phyloP scores from a whole-genome alignment of 2,888 invertebrate genomes.

The Arge pagana region DNA sequence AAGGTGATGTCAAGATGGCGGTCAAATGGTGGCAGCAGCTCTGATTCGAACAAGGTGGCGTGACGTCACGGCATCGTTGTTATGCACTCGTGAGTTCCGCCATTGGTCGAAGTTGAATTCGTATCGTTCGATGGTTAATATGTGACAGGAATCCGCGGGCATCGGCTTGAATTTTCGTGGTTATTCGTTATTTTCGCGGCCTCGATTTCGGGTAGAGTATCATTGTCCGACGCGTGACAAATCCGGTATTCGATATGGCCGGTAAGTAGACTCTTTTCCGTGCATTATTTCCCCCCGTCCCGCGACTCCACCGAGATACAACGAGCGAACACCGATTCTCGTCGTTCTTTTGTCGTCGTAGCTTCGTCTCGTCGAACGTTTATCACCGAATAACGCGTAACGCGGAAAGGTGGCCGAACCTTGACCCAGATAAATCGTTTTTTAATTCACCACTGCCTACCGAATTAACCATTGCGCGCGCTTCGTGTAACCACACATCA shows the following conservation, averaged over 20 bases:
- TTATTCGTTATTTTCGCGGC: background rate
- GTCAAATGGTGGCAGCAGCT: constrained; percentile 18
- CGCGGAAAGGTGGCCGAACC: background rate
- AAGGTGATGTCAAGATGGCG: constrained; percentile 38
- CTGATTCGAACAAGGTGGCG: constrained; percentile 22
- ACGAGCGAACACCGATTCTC: constrained; percentile 1
- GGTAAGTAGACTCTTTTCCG: constrained; percentile 42
- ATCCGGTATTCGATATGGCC: constrained; percentile 44
- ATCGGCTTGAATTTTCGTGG: constrained; percentile 8
- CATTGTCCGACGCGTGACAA: background rate
- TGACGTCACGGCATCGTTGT: constrained; percentile 44
- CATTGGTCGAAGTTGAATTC: constrained; percentile 36
- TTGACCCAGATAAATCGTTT: background rate
- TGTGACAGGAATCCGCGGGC: constrained; percentile 33
- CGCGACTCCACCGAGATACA: background rate
- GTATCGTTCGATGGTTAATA: constrained; percentile 29
- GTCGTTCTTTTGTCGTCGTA: background rate
- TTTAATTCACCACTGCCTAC: background rate
- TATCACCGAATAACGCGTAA: too few relatives aligned
- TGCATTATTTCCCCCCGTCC: background rate
- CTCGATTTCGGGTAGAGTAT: background rate
- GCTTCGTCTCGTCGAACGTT: too few relatives aligned
- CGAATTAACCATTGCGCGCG: background rate
- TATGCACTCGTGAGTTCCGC: constrained; percentile 47
- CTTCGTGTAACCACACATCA: background rate